A percentile compares a stretch with the other conserved stretches of the same genome.
Conservation (phyloP, 2,888 invertebrate genomes). For the Lampropteryx suffumata region DNA sequence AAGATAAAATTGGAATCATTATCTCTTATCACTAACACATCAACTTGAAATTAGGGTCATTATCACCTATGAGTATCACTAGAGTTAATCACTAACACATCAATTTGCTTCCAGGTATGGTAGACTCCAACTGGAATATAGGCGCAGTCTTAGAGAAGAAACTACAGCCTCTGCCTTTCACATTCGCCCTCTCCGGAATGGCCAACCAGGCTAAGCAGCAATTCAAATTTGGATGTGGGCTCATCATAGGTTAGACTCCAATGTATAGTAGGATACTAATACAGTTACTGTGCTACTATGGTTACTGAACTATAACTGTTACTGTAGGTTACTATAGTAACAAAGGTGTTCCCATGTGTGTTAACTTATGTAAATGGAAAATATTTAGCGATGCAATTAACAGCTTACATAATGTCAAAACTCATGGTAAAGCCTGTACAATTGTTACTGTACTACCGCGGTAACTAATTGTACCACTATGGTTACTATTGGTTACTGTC, state of each 20-base stretch:
- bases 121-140: conserved; percentile 96
- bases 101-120: conserved; percentile 86
- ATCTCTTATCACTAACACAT: no score
- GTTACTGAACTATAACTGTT: neutral
- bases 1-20: no score
- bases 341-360: no score
- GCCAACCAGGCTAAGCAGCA: conserved; percentile 96
- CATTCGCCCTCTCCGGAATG: conserved; percentile 95
- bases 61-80: no score
- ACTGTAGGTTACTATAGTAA: neutral
- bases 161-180: conserved; percentile 95
- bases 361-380: no score
- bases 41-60: no score
- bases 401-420: no score
- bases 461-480: neutral
- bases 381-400: no score
- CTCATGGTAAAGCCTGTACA: no score
- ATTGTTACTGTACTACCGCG: neutral
- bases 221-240: conserved; percentile 96
- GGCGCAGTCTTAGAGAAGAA: conserved; percentile 97
- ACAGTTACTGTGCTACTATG: neutral
- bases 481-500: neutral
- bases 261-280: neutral
- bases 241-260: conserved; percentile 93
- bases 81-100: no score